Evolutionary conservation across 2,888 invertebrate genomes (phyloP).

Genomic region (Agrotis exclamationis): DNA sequence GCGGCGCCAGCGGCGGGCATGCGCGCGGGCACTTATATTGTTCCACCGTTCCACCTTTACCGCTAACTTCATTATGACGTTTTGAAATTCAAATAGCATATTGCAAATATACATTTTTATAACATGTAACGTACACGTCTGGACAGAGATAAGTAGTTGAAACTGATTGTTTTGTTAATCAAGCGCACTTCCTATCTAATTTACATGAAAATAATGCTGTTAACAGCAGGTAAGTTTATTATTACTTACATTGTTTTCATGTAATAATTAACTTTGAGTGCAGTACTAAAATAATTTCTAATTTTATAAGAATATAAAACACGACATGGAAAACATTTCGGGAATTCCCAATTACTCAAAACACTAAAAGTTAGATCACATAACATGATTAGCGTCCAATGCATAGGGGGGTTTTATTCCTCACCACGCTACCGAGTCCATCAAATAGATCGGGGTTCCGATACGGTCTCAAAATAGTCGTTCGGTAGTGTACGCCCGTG

Average conservation of each 20-base stretch:
- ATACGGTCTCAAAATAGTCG: slow-evolving; percentile 84
- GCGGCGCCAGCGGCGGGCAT: slow-evolving; percentile 80
- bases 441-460: slow-evolving; percentile 87
- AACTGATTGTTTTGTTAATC: slow-evolving; percentile 68
- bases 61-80: slow-evolving; percentile 73
- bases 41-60: slow-evolving; percentile 72
- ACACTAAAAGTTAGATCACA: slow-evolving; percentile 78
- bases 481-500: slow-evolving; percentile 74
- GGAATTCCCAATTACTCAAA: slow-evolving; percentile 77
- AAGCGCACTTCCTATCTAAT: slow-evolving; percentile 61
- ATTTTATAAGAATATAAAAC: not conserved
- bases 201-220: slow-evolving; percentile 52
- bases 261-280: not conserved
- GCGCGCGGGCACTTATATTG: slow-evolving; percentile 80
- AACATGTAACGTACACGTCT: slow-evolving; percentile 66
- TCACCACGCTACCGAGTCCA: slow-evolving; percentile 80
- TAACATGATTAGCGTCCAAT: slow-evolving; percentile 80
- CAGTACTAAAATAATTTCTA: not conserved
- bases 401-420: slow-evolving; percentile 77
- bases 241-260: slow-evolving; percentile 26
- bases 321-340: slow-evolving; percentile 62
- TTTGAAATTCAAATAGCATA: slow-evolving; percentile 84
- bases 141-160: slow-evolving; percentile 59
- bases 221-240: slow-evolving; percentile 30
- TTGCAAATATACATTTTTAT: slow-evolving; percentile 73